phyloP scores from a whole-genome alignment of 2,888 invertebrate genomes.

The Drosophila fungiperda region DNA sequence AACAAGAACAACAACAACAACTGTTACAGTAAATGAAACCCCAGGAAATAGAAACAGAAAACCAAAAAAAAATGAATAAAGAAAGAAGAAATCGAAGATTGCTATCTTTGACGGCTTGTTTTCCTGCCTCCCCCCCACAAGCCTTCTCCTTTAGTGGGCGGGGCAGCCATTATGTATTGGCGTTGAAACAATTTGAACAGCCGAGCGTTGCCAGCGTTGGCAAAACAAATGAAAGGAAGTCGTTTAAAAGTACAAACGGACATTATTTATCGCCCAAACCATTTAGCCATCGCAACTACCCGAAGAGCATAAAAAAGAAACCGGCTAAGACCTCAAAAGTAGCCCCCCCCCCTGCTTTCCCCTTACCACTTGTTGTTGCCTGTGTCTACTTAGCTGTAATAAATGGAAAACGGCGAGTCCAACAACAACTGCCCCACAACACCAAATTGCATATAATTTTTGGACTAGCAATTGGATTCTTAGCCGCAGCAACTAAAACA shows the following conservation, averaged over 20 bases:
- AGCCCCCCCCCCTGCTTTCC: background rate
- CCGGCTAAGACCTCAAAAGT: constrained; percentile 27
- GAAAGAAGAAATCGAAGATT: constrained; percentile 82
- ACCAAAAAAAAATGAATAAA: constrained; percentile 38
- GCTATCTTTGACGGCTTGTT: constrained; percentile 83
- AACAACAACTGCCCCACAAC: constrained; percentile 51
- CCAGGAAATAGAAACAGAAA: constrained; percentile 21
- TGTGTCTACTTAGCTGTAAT: constrained; percentile 75
- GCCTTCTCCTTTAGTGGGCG: constrained; percentile 50
- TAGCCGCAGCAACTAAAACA: constrained; percentile 60
- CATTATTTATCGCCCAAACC: constrained; percentile 84
- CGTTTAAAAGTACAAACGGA: constrained; percentile 85
- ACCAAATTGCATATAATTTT: constrained; percentile 71
- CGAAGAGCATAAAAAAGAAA: constrained; percentile 50
- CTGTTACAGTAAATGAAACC: constrained; percentile 70
- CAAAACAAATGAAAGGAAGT: constrained; percentile 84
- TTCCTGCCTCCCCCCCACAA: constrained; percentile 58
- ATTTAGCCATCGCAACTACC: constrained; percentile 76
- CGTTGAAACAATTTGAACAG: constrained; percentile 83
- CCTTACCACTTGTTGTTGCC: constrained; percentile 47
- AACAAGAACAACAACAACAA: constrained; percentile 41
- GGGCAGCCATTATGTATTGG: constrained; percentile 83
- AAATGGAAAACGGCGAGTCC: constrained; percentile 63
- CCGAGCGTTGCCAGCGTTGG: constrained; percentile 21
- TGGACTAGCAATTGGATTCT: constrained; percentile 65